These are phyloP conservation scores for Erebia aethiops DNA, from an alignment of 2,888 invertebrate genomes.

Conservation along the genomic window DNA sequence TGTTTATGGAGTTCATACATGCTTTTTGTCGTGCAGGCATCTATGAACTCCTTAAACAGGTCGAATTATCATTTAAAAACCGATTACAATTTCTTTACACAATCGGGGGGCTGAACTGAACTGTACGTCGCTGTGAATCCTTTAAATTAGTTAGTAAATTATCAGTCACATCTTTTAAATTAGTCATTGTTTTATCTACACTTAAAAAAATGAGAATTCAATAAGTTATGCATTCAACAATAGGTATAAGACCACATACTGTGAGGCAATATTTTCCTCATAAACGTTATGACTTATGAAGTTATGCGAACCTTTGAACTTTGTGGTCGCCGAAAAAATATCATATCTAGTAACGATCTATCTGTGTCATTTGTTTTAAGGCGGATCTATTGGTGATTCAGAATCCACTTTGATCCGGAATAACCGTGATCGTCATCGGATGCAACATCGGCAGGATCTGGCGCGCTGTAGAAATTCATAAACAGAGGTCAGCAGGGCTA, in stretches of 20 bases:
- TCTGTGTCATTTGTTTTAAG: slow-evolving; percentile 41
- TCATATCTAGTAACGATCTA: slow-evolving; percentile 30
- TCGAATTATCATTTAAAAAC: too few species aligned
- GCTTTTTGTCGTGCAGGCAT: too few species aligned
- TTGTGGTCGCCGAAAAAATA: slow-evolving; percentile 24
- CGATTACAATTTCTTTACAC: too few species aligned
- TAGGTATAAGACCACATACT: slow-evolving; percentile 21
- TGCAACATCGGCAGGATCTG: background rate
- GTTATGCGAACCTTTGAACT: slow-evolving; percentile 17
- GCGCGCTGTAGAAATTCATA: background rate
- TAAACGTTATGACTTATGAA: slow-evolving; percentile 23
- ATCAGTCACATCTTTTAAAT: background rate
- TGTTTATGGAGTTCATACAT: too few species aligned
- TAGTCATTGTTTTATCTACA: slow-evolving; percentile 2
- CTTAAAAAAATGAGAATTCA: slow-evolving; percentile 12
- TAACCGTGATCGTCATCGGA: background rate
- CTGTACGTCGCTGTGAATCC: too few species aligned
- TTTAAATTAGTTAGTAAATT: too few species aligned
- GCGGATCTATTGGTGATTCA: slow-evolving; percentile 64
- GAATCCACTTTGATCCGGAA: slow-evolving; percentile 38
- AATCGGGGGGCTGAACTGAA: too few species aligned
- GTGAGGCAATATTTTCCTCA: slow-evolving; percentile 11
- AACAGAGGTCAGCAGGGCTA: background rate
- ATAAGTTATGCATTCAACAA: slow-evolving; percentile 8
- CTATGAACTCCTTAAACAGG: too few species aligned